These are phyloP conservation scores for Linepithema humile DNA, from an alignment of 1,140 invertebrate genomes.

Conservation along the genomic window DNA sequence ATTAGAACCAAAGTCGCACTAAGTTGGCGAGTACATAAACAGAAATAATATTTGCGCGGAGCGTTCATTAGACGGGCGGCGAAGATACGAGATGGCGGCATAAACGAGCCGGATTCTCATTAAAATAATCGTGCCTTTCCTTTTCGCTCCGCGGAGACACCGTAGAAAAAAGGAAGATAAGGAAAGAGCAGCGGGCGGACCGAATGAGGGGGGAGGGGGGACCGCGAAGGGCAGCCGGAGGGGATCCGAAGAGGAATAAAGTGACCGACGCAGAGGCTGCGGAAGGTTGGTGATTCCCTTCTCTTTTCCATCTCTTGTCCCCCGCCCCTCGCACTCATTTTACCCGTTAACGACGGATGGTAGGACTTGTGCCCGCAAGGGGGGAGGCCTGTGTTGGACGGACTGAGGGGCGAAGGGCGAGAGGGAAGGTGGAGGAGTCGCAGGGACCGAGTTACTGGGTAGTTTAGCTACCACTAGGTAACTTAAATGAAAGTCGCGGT, in stretches of 20 bases:
- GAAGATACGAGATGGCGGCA: slow-evolving; percentile 71
- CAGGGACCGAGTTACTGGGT: slow-evolving; percentile 67
- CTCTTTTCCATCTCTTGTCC: slow-evolving; percentile 16
- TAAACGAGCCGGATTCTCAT: slow-evolving; percentile 83
- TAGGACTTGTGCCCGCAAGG: slow-evolving; percentile 35
- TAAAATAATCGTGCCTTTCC: slow-evolving; percentile 81
- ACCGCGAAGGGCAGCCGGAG: slow-evolving; percentile 27
- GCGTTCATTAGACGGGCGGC: slow-evolving; percentile 81
- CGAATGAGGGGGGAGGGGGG: slow-evolving; percentile 29
- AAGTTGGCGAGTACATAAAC: slow-evolving; percentile 83
- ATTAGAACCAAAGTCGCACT: slow-evolving; percentile 83
- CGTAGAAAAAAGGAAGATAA: slow-evolving; percentile 12
- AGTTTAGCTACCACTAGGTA: slow-evolving; percentile 76
- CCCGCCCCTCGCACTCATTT: slow-evolving; percentile 28
- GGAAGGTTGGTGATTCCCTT: slow-evolving; percentile 58
- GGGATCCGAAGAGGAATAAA: slow-evolving; percentile 57
- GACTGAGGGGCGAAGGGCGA: not conserved
- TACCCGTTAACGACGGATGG: slow-evolving; percentile 36
- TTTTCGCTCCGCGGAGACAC: slow-evolving; percentile 61
- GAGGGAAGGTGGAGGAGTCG: slow-evolving; percentile 27
- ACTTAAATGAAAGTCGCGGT: slow-evolving; percentile 76
- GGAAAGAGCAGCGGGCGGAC: not conserved
- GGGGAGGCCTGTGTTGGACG: slow-evolving; percentile 5
- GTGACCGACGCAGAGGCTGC: slow-evolving; percentile 63
- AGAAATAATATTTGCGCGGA: slow-evolving; percentile 83